Conservation (phyloP, 1,140 invertebrate species). For the Melitaea cinxia region DNA sequence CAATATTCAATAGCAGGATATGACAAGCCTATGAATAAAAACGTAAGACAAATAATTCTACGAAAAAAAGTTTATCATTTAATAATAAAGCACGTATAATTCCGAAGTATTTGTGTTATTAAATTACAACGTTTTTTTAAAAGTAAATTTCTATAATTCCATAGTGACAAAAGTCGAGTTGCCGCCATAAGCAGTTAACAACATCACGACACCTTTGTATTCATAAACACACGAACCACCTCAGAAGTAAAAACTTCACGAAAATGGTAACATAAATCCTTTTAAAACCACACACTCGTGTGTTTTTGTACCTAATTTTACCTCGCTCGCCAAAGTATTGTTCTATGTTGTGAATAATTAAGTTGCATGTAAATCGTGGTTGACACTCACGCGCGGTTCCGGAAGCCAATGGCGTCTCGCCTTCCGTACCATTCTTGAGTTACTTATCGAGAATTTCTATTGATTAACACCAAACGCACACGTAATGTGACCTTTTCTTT, state of each 20-base stretch:
- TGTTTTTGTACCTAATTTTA: neutral
- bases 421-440: neutral
- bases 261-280: neutral
- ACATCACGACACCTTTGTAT: neutral
- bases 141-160: no score
- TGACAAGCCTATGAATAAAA: no score
- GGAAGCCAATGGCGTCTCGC: slow-evolving; percentile 3
- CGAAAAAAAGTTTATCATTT: no score
- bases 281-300: no score
- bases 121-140: no score
- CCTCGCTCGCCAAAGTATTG: neutral
- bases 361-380: neutral
- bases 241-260: neutral
- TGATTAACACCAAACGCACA: neutral
- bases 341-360: neutral
- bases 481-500: neutral
- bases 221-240: neutral
- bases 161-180: no score
- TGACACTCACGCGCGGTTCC: slow-evolving; percentile 3
- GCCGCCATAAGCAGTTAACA: neutral
- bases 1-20: no score
- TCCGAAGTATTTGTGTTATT: no score
- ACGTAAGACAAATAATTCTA: no score
- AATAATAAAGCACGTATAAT: no score
- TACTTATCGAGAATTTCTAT: neutral